A percentile compares a stretch with the other conserved stretches of the same genome.
phyloP scores from a whole-genome alignment of 2,888 invertebrate genomes.

The Drepanosiphum platanoidis region DNA sequence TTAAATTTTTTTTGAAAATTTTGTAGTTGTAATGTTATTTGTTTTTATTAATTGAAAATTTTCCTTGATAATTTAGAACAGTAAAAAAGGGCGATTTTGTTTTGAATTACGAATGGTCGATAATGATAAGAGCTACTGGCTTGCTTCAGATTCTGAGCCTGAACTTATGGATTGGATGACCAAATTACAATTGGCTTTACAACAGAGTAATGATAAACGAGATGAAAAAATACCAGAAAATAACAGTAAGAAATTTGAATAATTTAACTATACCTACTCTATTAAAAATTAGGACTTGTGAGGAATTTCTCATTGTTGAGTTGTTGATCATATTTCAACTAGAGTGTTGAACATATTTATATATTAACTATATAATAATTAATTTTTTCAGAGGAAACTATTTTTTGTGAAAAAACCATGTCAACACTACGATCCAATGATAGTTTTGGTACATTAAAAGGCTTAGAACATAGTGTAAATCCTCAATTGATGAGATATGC shows the following conservation, averaged over 20 bases:
- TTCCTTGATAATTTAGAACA: conserved; percentile 72
- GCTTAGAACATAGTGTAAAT: conserved; percentile 91
- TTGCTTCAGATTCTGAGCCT: conserved; percentile 86
- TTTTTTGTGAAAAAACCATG: not conserved
- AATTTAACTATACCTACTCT: too few relatives aligned
- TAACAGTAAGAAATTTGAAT: conserved; percentile 10
- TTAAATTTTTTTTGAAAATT: not conserved
- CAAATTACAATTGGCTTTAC: conserved; percentile 84
- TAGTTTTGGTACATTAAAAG: conserved; percentile 84
- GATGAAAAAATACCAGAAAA: conserved; percentile 67
- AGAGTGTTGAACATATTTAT: not conserved
- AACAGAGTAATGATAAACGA: conserved; percentile 85
- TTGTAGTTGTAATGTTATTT: not conserved
- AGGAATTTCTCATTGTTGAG: not conserved
- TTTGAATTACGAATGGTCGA: conserved; percentile 89
- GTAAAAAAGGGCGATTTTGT: conserved; percentile 84
- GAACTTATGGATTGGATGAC: conserved; percentile 86
- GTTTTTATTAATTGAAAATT: conserved; percentile 63
- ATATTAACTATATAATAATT: not conserved
- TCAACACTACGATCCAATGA: conserved; percentile 65
- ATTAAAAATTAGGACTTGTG: not conserved
- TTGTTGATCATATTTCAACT: not conserved
- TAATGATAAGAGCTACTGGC: conserved; percentile 84
- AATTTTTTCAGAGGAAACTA: conserved; percentile 33
- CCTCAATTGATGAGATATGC: conserved; percentile 90